These are phyloP conservation scores for Noctua fimbriata DNA, from an alignment of 2,888 invertebrate species.

Conservation along the genomic window DNA sequence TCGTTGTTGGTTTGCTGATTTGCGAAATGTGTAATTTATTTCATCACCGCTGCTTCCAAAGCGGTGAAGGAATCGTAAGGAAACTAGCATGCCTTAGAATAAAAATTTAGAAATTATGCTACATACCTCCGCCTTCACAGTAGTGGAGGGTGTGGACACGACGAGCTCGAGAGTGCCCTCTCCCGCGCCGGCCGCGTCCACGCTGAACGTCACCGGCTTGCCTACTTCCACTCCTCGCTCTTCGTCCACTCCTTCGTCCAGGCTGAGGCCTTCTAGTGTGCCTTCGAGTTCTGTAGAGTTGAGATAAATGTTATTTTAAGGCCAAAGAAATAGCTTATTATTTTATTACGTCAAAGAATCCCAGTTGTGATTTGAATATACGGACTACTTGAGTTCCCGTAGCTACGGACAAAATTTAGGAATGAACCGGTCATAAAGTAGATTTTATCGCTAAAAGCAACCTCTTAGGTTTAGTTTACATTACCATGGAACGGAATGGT, in stretches of 20 bases:
- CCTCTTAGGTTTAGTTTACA: not conserved
- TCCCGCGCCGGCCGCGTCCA: conserved; percentile 98
- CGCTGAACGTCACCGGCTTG: conserved; percentile 97
- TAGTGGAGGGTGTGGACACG: conserved; percentile 96
- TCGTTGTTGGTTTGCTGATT: not conserved
- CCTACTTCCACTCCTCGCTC: conserved; percentile 92
- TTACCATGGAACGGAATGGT: not conserved
- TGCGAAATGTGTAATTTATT: not conserved
- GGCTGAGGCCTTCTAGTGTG: conserved; percentile 86
- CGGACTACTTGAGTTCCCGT: not conserved
- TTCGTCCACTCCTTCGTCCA: conserved; percentile 86
- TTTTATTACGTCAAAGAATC: not conserved
- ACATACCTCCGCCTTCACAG: conserved; percentile 96
- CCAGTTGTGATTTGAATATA: not conserved
- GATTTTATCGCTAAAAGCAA: not conserved
- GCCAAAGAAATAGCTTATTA: not conserved
- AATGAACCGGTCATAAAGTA: not conserved
- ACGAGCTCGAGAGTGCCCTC: conserved; percentile 98
- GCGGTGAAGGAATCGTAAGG: not conserved
- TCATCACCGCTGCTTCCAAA: not conserved
- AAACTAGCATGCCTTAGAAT: not conserved
- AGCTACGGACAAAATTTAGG: not conserved
- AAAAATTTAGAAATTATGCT: not conserved
- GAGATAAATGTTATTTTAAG: not conserved
- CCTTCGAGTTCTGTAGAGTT: conserved; percentile 82